phyloP scores from a whole-genome alignment of 2,113 vertebrate species.

The Mionectes macconnelli region DNA sequence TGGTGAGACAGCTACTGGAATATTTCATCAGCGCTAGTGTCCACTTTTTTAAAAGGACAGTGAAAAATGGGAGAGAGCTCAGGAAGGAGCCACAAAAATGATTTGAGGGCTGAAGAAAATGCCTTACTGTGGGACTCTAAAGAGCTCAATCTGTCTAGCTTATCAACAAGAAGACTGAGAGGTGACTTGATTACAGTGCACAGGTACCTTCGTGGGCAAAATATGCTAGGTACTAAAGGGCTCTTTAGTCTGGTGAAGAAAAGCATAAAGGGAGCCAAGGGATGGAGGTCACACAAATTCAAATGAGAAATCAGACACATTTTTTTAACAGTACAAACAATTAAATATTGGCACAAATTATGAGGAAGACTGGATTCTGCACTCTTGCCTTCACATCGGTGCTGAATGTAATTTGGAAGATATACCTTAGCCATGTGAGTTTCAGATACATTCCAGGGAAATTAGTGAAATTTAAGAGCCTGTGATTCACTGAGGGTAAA shows the following conservation, averaged over 20 bases:
- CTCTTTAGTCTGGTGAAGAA: slow-evolving; percentile 2
- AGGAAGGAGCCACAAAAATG: slow-evolving; percentile 11
- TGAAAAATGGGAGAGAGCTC: slow-evolving; percentile 51
- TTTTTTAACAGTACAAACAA: background rate
- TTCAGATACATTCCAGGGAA: background rate
- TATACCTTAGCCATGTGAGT: background rate
- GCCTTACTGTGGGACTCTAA: slow-evolving; percentile 11
- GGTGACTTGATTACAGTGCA: slow-evolving; percentile 44
- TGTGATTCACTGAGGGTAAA: background rate
- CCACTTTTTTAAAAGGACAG: slow-evolving; percentile 41
- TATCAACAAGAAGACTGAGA: slow-evolving; percentile 54
- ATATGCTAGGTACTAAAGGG: slow-evolving; percentile 19
- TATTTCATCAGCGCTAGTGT: slow-evolving; percentile 51
- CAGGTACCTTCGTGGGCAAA: slow-evolving; percentile 37
- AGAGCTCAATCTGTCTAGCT: slow-evolving; percentile 38
- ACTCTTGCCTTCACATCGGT: background rate
- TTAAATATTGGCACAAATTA: background rate
- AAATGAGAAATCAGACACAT: background rate
- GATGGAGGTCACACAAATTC: background rate
- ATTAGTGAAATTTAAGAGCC: background rate
- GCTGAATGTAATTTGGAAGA: background rate
- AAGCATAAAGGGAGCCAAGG: background rate
- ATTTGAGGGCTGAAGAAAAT: slow-evolving; percentile 47
- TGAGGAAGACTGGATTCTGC: background rate
- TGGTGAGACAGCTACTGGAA: slow-evolving; percentile 44